Evolutionary conservation across 2,888 invertebrate genomes (phyloP), one percentile per base, ranked within the genome.

Genomic region (Lagria hirta): DNA sequence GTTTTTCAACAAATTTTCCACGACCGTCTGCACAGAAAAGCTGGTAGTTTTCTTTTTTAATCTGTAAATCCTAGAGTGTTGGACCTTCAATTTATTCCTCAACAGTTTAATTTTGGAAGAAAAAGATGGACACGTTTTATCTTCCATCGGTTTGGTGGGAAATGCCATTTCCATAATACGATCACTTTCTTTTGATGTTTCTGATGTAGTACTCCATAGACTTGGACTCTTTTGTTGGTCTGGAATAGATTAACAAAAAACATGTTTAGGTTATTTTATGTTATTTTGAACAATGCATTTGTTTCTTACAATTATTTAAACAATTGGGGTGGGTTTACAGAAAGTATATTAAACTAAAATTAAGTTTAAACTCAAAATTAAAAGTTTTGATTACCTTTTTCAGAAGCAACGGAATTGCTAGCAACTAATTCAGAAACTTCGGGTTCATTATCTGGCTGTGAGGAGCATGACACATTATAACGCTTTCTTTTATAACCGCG

Each of bases 1-100:
- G 14, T 28, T 13, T 28, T 8, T 28, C 8, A 28, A 15, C 14
- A 15, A 12, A 28, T 28, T 15, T 15, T 28, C 29, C 29, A 28
- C 3, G 15, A 28, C 15, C 10, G 29, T 13, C 29, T 15, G 12
- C 4, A 28, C 13, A 12, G 29, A 28, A 28, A 28, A 28, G 14
- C 14, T 28, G 8, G 29, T 28, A 10, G 7, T 15, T 28, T 28
- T 28, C 15, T 4, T 28, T 15, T 28, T 28, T n/a, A 28, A 14
- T 14, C 29, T 3, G 27, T 27, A 27, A 10, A n/a, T 27, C 12
- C 12, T 10, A 12, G 27, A 27, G 10, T 27, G 27, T 27, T 12
- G 3, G 27, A 2, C 27, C 27, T 4, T 27, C 27, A 27, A 27
- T 27, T 27, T 27, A 10, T 27, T 10, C 27, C 27, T 10, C 27